These are phyloP conservation scores for Ariopsis seemanni DNA, from an alignment of 2,113 vertebrate species.

Conservation along the genomic window DNA sequence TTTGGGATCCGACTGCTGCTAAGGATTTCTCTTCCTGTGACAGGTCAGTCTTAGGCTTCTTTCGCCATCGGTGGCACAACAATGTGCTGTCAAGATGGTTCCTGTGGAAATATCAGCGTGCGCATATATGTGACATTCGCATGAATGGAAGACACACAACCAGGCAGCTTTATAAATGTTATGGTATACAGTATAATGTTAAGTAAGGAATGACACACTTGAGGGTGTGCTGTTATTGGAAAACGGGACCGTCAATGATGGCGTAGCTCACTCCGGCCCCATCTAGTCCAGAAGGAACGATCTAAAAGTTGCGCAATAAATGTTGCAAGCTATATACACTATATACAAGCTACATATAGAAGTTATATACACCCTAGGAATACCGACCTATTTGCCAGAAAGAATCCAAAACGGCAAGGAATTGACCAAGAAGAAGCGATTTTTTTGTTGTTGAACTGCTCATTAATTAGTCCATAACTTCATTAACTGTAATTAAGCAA, in stretches of 20 bases:
- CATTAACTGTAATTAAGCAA: too few species aligned
- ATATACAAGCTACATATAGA: too few species aligned
- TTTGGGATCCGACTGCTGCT: conserved; percentile 24
- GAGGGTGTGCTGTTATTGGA: neutral
- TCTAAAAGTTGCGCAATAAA: too few species aligned
- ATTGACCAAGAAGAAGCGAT: too few species aligned
- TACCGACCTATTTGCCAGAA: too few species aligned
- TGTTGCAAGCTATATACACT: too few species aligned
- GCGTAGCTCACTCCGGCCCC: neutral
- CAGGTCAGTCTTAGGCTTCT: conserved; percentile 20
- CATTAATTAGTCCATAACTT: too few species aligned
- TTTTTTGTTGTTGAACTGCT: too few species aligned
- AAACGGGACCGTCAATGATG: neutral
- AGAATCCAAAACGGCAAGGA: too few species aligned
- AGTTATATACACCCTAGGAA: too few species aligned
- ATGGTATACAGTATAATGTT: neutral
- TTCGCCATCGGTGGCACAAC: conserved; percentile 53
- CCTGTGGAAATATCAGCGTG: conserved; percentile 53
- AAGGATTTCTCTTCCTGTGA: conserved; percentile 37
- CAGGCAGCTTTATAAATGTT: neutral
- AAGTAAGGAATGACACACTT: neutral
- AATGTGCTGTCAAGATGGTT: conserved; percentile 61
- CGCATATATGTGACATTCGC: neutral
- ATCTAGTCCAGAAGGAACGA: too few species aligned
- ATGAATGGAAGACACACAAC: neutral